Conservation (phyloP, 2,888 invertebrate species). For the Apotomis capreana region DNA sequence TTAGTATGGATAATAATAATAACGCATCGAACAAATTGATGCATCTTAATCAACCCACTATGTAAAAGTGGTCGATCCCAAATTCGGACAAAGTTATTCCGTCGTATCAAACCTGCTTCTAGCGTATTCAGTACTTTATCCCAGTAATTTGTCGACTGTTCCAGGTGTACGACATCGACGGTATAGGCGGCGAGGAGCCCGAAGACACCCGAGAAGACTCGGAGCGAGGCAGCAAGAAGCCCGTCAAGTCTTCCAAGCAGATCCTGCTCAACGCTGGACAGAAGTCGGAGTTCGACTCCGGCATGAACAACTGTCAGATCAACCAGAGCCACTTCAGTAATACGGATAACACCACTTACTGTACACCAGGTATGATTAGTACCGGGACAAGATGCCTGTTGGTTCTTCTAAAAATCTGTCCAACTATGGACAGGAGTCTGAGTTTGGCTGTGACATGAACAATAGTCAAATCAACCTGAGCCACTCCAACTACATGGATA, state of each 20-base stretch:
- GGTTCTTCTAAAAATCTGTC: slow-evolving; percentile 78
- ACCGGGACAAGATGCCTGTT: slow-evolving; percentile 59
- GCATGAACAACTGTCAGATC: too few species aligned
- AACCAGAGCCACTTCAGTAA: slow-evolving; percentile 52
- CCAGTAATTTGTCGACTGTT: slow-evolving; percentile 42
- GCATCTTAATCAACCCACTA: too few species aligned
- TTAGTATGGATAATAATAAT: too few species aligned
- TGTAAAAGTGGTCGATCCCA: too few species aligned
- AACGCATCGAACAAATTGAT: too few species aligned
- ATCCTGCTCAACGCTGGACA: slow-evolving; percentile 48
- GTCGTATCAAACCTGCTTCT: not conserved
- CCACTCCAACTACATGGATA: slow-evolving; percentile 58
- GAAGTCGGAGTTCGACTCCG: too few species aligned
- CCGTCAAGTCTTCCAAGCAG: slow-evolving; percentile 77
- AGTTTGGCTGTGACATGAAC: slow-evolving; percentile 80
- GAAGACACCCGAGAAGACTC: slow-evolving; percentile 63
- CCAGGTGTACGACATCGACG: slow-evolving; percentile 80
- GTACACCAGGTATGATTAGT: slow-evolving; percentile 58
- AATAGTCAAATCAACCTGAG: slow-evolving; percentile 74
- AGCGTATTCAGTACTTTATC: not conserved
- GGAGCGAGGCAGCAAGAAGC: slow-evolving; percentile 54
- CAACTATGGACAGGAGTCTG: slow-evolving; percentile 78
- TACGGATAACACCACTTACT: slow-evolving; percentile 74
- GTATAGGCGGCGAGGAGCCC: slow-evolving; percentile 71
- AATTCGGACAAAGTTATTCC: not conserved